Evolutionary conservation across 2,888 invertebrate genomes (phyloP), one percentile per base, ranked within the genome.

Genomic region (Tubulanus polymorphus): DNA sequence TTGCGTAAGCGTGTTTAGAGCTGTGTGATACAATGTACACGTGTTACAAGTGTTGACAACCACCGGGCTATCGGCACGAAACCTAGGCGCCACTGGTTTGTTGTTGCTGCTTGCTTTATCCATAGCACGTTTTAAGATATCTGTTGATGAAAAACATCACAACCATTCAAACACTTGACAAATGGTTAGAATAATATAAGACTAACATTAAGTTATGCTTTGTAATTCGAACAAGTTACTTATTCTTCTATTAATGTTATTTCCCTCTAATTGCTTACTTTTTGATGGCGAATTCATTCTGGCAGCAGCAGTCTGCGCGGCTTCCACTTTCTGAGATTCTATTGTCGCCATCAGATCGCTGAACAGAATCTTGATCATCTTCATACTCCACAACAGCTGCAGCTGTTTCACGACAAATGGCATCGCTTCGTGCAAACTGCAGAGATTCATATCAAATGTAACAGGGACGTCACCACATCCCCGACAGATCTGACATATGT

Each of bases 11-110:
- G 95, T 94, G 65, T 87, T 87, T 56, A 96, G 81, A 15, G 93
- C 91, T 0, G 89, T 90, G 79, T 93, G 90, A 80, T 94, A 97
- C 82, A 97, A 85, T 23, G 90, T 88, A 80, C 94, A 95, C 30
- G 93, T 89, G 37, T 90, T 81, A 2, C 93, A 89, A 8, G 93
- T 87, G 70, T 88, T 87, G 47, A 89, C 87, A 48, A 89, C 87
- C 65, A 93, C 90, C 0, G 87, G 85, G 56, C 90, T 88, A 28
- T 91, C 91, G 46, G 93, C 79, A 71, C 89, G 88, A 32, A 89
- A 84, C 67, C 83, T 85, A 5, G 84, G 61, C 29, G 59, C 57
- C 2, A 63, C 37, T 15, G 18, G 41, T 20, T 61, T 62, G 45
- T 63, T 56, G 57, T 74, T 75, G 32, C 69, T 67, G 3, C 75